Percentiles rank a stretch among this genome's conserved stretches.
phyloP scores from a whole-genome alignment of 2,797 vertebrate species.

The Megalops cyprinoides region DNA sequence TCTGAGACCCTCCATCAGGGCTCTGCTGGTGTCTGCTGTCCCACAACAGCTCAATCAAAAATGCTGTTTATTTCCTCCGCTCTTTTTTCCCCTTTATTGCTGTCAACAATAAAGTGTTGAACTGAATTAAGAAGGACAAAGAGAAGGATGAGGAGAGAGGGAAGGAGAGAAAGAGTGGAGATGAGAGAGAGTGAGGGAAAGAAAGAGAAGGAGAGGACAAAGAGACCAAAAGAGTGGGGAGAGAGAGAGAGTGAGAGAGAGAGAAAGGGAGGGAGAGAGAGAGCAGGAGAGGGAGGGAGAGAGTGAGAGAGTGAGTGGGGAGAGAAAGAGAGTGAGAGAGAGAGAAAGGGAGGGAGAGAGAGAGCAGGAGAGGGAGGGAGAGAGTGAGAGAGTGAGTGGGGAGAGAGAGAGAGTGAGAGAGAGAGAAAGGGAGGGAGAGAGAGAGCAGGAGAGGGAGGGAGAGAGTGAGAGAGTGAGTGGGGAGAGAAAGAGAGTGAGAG shows the following conservation, averaged over 20 bases:
- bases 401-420: too few relatives aligned
- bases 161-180: not conserved
- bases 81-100: too few relatives aligned
- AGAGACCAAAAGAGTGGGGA: too few relatives aligned
- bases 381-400: not conserved
- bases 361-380: not conserved
- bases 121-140: too few relatives aligned
- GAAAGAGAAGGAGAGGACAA: constrained; percentile 2
- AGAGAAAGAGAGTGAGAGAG: not conserved
- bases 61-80: too few relatives aligned
- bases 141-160: not conserved
- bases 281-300: not conserved
- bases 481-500: not conserved
- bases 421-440: not conserved
- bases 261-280: not conserved
- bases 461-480: too few relatives aligned
- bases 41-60: too few relatives aligned
- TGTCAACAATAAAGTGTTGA: too few relatives aligned
- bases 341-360: not conserved
- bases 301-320: constrained; percentile 12
- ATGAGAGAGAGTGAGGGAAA: constrained; percentile 17
- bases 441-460: not conserved
- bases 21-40: too few relatives aligned
- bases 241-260: not conserved
- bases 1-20: too few relatives aligned